Evolutionary conservation across 2,888 invertebrate genomes (phyloP).

Genomic region (Drosophila recens): DNA sequence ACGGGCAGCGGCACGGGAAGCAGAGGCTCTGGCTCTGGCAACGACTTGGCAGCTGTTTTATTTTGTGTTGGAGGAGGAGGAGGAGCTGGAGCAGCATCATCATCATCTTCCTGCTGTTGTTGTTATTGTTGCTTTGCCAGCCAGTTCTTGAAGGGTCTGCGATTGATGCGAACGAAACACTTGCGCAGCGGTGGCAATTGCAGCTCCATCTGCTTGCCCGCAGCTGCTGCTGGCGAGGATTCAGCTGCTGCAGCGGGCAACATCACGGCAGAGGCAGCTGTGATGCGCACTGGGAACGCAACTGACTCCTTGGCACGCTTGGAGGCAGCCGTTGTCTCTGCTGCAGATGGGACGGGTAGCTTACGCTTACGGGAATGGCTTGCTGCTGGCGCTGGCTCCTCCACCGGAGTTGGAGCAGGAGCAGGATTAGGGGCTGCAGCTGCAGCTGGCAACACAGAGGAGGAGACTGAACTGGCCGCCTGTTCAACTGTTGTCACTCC

Average conservation of each 20-base stretch:
- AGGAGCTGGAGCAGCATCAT: not conserved
- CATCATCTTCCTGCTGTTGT: not conserved
- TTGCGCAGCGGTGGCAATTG: slow-evolving; percentile 24
- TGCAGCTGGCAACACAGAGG: not conserved
- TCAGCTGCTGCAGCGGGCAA: no score
- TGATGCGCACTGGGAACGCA: no score
- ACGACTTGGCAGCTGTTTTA: not conserved
- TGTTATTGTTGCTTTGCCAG: not conserved
- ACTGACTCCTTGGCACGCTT: no score
- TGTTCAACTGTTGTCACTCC: not conserved
- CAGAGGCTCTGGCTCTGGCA: no score
- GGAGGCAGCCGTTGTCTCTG: no score
- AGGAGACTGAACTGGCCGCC: not conserved
- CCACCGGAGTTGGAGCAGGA: no score
- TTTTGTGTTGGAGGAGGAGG: not conserved
- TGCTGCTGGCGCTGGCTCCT: not conserved
- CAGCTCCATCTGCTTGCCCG: not conserved
- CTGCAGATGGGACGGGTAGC: no score
- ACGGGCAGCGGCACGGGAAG: slow-evolving; percentile 57
- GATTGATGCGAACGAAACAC: slow-evolving; percentile 63
- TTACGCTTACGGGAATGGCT: no score
- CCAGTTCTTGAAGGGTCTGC: slow-evolving; percentile 39
- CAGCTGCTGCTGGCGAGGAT: no score
- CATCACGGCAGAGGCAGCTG: no score
- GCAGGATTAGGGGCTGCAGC: not conserved